phyloP scores from a whole-genome alignment of 2,888 invertebrate species.

The Philereme transversata region DNA sequence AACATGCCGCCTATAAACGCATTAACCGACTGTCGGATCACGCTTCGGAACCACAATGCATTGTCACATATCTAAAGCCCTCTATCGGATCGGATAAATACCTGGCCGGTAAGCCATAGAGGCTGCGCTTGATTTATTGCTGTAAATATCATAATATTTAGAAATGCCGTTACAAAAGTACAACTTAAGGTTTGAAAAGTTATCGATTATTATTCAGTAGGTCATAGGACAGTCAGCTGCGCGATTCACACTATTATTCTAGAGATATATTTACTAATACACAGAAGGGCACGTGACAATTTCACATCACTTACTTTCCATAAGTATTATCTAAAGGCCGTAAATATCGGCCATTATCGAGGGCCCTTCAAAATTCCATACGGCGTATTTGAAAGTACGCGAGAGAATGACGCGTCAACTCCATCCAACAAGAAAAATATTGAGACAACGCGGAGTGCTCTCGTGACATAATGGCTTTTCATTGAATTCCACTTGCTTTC shows the following conservation, averaged over 20 bases:
- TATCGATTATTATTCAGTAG: conserved; percentile 25
- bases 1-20: conserved; percentile 70
- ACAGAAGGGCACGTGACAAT: conserved; percentile 54
- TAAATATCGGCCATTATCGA: conserved; percentile 82
- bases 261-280: conserved; percentile 15
- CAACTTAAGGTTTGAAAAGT: conserved; percentile 25
- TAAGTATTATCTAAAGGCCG: conserved; percentile 78
- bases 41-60: conserved; percentile 35
- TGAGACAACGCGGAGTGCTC: conserved; percentile 80
- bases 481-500: conserved; percentile 81
- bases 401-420: conserved; percentile 80
- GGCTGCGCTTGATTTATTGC: conserved; percentile 25
- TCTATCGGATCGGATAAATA: conserved; percentile 46
- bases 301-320: conserved; percentile 65
- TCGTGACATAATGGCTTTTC: conserved; percentile 82
- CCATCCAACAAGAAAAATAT: conserved; percentile 80
- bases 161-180: conserved; percentile 18
- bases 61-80: conserved; percentile 55
- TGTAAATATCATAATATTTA: conserved; percentile 30
- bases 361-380: conserved; percentile 77
- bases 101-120: conserved; percentile 26
- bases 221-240: conserved; percentile 6
- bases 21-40: conserved; percentile 71
- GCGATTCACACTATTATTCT: conserved; percentile 7
- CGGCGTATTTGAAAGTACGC: conserved; percentile 74